These are phyloP conservation scores for Misgurnus anguillicaudatus DNA, from an alignment of 2,113 vertebrate genomes.

Conservation along the genomic window DNA sequence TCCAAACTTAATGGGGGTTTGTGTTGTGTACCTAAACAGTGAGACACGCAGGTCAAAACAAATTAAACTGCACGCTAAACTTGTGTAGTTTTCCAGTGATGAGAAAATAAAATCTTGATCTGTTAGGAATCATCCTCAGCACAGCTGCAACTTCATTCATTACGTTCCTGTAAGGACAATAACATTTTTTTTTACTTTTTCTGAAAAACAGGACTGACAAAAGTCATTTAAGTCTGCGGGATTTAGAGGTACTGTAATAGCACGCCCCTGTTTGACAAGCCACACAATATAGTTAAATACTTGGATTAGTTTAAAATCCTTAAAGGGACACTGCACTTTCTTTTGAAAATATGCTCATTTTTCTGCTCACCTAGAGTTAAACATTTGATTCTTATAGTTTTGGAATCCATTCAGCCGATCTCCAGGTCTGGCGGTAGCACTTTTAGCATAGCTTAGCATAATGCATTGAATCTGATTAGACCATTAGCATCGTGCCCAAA, in stretches of 20 bases:
- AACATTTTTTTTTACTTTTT: not conserved
- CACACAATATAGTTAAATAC: not conserved
- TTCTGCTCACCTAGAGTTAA: too few relatives aligned
- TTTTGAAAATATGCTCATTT: too few relatives aligned
- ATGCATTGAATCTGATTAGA: too few relatives aligned
- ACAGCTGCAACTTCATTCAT: conserved; percentile 40
- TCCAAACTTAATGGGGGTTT: not conserved
- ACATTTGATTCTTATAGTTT: too few relatives aligned
- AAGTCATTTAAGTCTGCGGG: too few relatives aligned
- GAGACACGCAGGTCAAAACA: not conserved
- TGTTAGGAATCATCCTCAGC: conserved; percentile 14
- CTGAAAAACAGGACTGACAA: not conserved
- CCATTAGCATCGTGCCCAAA: too few relatives aligned
- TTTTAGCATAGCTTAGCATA: too few relatives aligned
- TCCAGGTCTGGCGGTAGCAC: too few relatives aligned
- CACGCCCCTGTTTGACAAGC: too few relatives aligned
- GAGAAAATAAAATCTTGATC: not conserved
- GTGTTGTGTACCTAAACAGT: not conserved
- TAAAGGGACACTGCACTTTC: too few relatives aligned
- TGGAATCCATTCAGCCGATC: too few relatives aligned
- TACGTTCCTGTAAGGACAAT: conserved; percentile 33
- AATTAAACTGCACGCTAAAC: not conserved
- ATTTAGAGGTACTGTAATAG: too few relatives aligned
- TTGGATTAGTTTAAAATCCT: not conserved
- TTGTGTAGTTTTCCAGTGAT: not conserved